Percentiles rank a stretch among this genome's conserved stretches.
phyloP scores from a whole-genome alignment of 2,888 invertebrate species.

The Drosophila nigricruria region DNA sequence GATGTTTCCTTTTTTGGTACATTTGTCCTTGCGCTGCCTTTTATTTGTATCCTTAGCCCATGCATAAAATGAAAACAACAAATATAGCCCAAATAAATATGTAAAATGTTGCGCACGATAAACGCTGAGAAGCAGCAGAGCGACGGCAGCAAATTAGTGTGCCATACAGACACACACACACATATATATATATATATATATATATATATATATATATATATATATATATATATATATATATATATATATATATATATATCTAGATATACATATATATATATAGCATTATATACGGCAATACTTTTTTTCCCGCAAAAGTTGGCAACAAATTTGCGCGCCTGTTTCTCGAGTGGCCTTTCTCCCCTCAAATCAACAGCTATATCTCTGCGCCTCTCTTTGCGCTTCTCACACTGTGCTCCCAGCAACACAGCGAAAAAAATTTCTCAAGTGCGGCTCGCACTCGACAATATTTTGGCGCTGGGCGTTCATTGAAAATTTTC shows the following conservation, averaged over 20 bases:
- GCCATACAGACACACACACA: conserved; percentile 27
- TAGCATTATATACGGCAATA: conserved; percentile 24
- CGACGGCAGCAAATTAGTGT: conserved; percentile 60
- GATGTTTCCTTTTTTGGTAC: neutral
- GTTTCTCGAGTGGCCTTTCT: conserved; percentile 63
- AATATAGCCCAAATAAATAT: conserved; percentile 33
- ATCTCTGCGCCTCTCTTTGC: conserved; percentile 6
- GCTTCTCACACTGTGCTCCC: neutral
- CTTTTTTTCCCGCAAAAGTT: conserved; percentile 66
- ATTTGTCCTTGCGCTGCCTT: conserved; percentile 25
- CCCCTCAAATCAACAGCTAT: conserved; percentile 16
- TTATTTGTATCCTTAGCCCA: conserved; percentile 14
- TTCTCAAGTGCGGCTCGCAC: conserved; percentile 75
- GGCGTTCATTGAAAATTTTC: conserved; percentile 67
- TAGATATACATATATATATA: neutral
- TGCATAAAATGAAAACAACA: conserved; percentile 23
- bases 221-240: neutral
- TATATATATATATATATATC: neutral
- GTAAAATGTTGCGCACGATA: conserved; percentile 49
- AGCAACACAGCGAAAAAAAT: conserved; percentile 4
- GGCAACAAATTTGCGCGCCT: conserved; percentile 74
- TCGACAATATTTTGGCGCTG: conserved; percentile 68
- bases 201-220: neutral
- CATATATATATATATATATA: neutral
- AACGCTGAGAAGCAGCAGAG: conserved; percentile 44